These are phyloP conservation scores for Nymphalis c-album DNA, from an alignment of 2,888 invertebrate species.

Conservation along the genomic window DNA sequence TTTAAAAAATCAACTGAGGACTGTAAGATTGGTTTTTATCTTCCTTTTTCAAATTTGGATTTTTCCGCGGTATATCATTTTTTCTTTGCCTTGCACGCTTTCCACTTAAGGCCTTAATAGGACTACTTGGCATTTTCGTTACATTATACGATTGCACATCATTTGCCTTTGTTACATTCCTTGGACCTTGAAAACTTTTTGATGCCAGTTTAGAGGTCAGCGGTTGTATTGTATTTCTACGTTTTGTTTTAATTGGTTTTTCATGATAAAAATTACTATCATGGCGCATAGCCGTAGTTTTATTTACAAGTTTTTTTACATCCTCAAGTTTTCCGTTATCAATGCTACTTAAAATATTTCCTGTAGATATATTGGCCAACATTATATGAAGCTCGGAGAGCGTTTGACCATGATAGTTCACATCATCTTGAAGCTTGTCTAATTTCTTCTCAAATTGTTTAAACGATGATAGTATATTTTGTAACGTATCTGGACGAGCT, in stretches of 20 bases:
- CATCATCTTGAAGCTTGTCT: constrained; percentile 63
- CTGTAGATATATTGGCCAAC: constrained; percentile 51
- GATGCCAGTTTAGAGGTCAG: constrained; percentile 47
- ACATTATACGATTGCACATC: constrained; percentile 29
- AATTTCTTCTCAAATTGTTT: constrained; percentile 63
- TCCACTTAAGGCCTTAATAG: constrained; percentile 43
- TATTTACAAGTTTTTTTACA: constrained; percentile 41
- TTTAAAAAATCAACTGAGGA: no score
- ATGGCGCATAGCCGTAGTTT: constrained; percentile 48
- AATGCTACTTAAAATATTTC: constrained; percentile 40
- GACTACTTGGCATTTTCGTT: constrained; percentile 36
- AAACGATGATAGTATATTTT: constrained; percentile 55
- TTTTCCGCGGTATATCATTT: constrained; percentile 50
- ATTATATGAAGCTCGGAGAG: constrained; percentile 57
- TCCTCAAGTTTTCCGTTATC: constrained; percentile 42
- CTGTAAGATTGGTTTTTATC: constrained; percentile 39
- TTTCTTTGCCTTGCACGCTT: constrained; percentile 40
- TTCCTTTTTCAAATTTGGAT: constrained; percentile 46
- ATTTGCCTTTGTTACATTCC: constrained; percentile 38
- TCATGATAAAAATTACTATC: constrained; percentile 41
- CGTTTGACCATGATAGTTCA: constrained; percentile 59
- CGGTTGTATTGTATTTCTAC: constrained; percentile 43
- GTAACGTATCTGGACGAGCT: constrained; percentile 51
- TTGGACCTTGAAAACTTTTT: constrained; percentile 44
- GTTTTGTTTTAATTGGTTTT: constrained; percentile 41